A percentile compares a stretch with the other conserved stretches of the same genome.
phyloP scores from a whole-genome alignment of 2,888 invertebrate genomes.

The Mellilla xanthometata region DNA sequence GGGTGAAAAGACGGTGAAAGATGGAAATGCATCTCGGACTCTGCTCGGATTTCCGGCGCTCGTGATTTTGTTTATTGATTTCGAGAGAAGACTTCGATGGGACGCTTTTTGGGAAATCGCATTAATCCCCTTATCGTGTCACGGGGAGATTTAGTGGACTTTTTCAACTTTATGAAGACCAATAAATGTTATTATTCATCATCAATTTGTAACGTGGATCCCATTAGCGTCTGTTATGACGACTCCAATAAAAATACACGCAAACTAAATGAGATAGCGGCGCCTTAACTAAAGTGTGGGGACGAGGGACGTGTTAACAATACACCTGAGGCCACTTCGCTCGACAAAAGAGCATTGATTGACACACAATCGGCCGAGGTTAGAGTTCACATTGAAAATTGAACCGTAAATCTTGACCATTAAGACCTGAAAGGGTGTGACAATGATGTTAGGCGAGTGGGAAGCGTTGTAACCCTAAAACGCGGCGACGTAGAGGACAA shows the following conservation, averaged over 20 bases:
- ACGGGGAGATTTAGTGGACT: conserved; percentile 60
- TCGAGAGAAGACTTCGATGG: conserved; percentile 57
- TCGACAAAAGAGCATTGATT: conserved; percentile 51
- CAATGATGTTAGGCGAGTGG: conserved; percentile 30
- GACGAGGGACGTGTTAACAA: conserved; percentile 41
- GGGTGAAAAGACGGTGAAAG: conserved; percentile 80
- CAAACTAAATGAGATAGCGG: conserved; percentile 30
- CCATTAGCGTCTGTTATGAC: conserved; percentile 21
- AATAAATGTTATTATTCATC: conserved; percentile 48
- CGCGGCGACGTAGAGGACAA: conserved; percentile 44
- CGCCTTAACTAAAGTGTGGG: conserved; percentile 36
- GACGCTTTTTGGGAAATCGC: conserved; percentile 50
- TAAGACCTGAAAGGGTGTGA: conserved; percentile 29
- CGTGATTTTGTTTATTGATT: conserved; percentile 82
- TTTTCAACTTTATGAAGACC: conserved; percentile 48
- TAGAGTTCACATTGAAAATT: conserved; percentile 26
- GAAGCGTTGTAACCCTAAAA: conserved; percentile 43
- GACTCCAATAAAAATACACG: conserved; percentile 22
- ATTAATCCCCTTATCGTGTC: conserved; percentile 71
- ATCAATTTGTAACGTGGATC: conserved; percentile 37
- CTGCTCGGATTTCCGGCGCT: conserved; percentile 79
- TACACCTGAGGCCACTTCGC: conserved; percentile 57
- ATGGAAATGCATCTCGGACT: conserved; percentile 81
- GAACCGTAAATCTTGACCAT: conserved; percentile 26
- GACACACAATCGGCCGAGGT: conserved; percentile 38